Percentiles rank a stretch among this genome's conserved stretches.
Conservation (phyloP, 2,888 invertebrate genomes). For the Ophonus ardosiacus region DNA sequence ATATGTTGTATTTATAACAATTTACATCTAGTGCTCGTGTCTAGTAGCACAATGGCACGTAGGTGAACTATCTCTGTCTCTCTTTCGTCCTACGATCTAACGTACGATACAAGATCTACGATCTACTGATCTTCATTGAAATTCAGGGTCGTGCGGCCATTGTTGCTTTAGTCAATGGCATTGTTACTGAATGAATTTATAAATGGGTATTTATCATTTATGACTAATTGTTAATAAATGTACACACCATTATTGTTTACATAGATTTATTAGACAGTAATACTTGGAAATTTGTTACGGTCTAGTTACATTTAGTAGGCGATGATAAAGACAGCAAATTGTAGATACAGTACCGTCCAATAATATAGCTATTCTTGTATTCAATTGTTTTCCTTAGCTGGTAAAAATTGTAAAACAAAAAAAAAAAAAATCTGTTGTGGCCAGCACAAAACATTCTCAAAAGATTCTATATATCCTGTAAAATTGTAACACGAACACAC, state of each 20-base stretch:
- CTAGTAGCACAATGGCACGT: not conserved
- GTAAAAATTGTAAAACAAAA: too few species aligned
- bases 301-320: not conserved
- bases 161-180: slow-evolving; percentile 22
- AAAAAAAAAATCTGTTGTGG: too few species aligned
- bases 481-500: too few species aligned
- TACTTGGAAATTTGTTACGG: not conserved
- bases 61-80: not conserved
- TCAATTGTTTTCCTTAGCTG: too few species aligned
- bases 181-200: slow-evolving; percentile 18
- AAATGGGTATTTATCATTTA: not conserved
- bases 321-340: too few species aligned
- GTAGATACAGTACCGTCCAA: too few species aligned
- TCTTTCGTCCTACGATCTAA: not conserved
- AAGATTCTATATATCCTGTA: too few species aligned
- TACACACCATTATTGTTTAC: not conserved
- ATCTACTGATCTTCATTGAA: slow-evolving; percentile 47
- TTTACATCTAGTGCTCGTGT: not conserved
- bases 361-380: too few species aligned
- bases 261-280: not conserved
- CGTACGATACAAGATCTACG: slow-evolving; percentile 26
- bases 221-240: not conserved
- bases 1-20: not conserved
- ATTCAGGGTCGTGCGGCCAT: slow-evolving; percentile 26
- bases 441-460: too few species aligned